Evolutionary conservation across 2,888 invertebrate species (phyloP).

Genomic region (Hypena proboscidalis): DNA sequence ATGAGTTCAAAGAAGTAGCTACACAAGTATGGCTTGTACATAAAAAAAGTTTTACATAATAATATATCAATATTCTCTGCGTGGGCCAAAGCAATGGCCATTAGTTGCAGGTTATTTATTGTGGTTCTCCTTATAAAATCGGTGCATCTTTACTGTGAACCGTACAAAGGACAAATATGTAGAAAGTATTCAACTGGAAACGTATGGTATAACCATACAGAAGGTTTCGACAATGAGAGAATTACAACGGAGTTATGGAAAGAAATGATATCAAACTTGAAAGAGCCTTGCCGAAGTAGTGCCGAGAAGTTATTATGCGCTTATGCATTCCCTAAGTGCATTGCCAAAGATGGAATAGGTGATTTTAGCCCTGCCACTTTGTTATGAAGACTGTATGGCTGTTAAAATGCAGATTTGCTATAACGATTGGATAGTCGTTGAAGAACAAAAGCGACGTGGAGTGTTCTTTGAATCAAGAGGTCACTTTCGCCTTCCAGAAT

Average conservation of each 20-base stretch:
- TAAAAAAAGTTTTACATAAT: too few species aligned
- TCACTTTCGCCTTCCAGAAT: conserved; percentile 95
- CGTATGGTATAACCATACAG: conserved; percentile 92
- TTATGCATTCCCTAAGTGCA: conserved; percentile 96
- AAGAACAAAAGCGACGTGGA: conserved; percentile 93
- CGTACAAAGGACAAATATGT: conserved; percentile 94
- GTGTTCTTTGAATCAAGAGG: conserved; percentile 92
- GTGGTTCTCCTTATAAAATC: conserved; percentile 73
- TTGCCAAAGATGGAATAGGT: conserved; percentile 87
- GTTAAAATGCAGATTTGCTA: conserved; percentile 96
- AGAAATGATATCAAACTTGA: conserved; percentile 91
- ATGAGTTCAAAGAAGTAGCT: too few species aligned
- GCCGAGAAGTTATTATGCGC: conserved; percentile 96
- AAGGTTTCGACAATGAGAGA: conserved; percentile 93
- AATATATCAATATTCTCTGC: too few species aligned
- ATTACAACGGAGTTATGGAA: conserved; percentile 94
- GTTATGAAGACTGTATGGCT: conserved; percentile 97
- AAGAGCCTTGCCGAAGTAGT: conserved; percentile 93
- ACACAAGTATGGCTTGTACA: too few species aligned
- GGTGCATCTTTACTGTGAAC: conserved; percentile 91
- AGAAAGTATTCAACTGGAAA: conserved; percentile 88
- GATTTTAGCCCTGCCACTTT: conserved; percentile 90
- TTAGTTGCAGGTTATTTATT: conserved; percentile 61
- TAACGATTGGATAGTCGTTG: conserved; percentile 96
- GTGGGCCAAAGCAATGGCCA: conserved; percentile 71